Conservation (phyloP, 2,113 vertebrate genomes). For the Phyllopteryx taeniolatus region DNA sequence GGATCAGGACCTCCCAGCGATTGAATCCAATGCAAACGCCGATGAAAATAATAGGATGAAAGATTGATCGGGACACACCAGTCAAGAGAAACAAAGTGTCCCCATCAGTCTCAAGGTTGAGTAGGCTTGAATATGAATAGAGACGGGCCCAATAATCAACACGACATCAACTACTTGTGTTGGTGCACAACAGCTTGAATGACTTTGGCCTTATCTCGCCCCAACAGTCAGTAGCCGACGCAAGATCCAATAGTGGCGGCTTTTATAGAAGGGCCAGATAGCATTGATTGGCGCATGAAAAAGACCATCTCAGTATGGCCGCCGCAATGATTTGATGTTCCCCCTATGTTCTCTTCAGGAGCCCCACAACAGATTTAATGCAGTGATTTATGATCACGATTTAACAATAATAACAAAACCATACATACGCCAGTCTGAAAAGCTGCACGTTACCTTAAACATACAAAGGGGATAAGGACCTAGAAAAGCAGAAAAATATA, state of each 20-base stretch:
- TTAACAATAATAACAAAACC: not conserved
- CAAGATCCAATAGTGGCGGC: constrained; percentile 20
- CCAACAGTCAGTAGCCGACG: constrained; percentile 19
- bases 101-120: constrained; percentile 21
- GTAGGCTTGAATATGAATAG: constrained; percentile 13
- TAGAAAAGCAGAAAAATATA: too few relatives aligned
- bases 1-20: constrained; percentile 24
- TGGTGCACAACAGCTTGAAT: not conserved
- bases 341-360: not conserved
- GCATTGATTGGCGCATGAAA: constrained; percentile 35
- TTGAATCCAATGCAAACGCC: not conserved
- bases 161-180: constrained; percentile 5
- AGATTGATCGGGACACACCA: constrained; percentile 20
- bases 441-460: too few relatives aligned
- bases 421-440: too few relatives aligned
- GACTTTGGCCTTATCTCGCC: constrained; percentile 33
- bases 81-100: constrained; percentile 15
- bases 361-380: constrained; percentile 18
- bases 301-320: constrained; percentile 29
- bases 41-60: not conserved
- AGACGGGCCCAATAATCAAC: constrained; percentile 5
- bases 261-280: constrained; percentile 27
- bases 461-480: too few relatives aligned
- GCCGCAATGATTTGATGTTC: constrained; percentile 8
- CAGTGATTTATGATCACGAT: not conserved